Conservation (phyloP, 2,888 invertebrate genomes). For the Julus scandinavius region DNA sequence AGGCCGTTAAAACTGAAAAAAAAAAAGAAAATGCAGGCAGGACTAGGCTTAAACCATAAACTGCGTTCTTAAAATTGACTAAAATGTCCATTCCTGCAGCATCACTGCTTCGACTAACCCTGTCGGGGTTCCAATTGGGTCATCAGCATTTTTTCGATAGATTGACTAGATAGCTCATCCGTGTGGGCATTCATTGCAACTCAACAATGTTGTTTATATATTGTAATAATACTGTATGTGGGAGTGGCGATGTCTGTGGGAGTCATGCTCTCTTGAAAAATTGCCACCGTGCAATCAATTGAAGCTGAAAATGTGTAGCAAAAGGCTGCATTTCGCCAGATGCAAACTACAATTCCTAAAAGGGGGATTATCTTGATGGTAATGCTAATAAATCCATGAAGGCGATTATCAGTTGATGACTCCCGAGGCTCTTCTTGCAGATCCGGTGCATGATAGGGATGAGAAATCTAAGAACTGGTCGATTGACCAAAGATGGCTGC, state of each 20-base stretch:
- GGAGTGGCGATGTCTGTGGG: background rate
- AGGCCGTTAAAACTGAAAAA: background rate
- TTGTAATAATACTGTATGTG: background rate
- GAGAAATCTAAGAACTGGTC: too few relatives aligned
- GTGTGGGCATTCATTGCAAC: background rate
- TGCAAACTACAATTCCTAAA: too few relatives aligned
- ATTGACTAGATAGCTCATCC: background rate
- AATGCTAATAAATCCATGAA: too few relatives aligned
- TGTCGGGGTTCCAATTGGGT: background rate
- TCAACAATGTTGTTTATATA: background rate
- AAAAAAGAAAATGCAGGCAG: background rate
- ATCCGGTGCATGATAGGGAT: too few relatives aligned
- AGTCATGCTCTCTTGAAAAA: background rate
- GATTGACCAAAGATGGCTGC: too few relatives aligned
- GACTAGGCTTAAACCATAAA: background rate
- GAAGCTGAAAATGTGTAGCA: too few relatives aligned
- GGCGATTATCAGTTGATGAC: too few relatives aligned
- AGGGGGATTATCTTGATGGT: too few relatives aligned
- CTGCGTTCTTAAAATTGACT: background rate
- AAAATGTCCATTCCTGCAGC: background rate
- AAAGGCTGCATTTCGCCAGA: too few relatives aligned
- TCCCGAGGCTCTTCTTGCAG: too few relatives aligned
- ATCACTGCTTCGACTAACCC: background rate
- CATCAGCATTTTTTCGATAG: background rate
- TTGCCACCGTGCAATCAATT: too few relatives aligned